A percentile compares a stretch with the other conserved stretches of the same genome.
Evolutionary conservation across 2,888 invertebrate genomes (phyloP).

Genomic region (Lagria hirta): DNA sequence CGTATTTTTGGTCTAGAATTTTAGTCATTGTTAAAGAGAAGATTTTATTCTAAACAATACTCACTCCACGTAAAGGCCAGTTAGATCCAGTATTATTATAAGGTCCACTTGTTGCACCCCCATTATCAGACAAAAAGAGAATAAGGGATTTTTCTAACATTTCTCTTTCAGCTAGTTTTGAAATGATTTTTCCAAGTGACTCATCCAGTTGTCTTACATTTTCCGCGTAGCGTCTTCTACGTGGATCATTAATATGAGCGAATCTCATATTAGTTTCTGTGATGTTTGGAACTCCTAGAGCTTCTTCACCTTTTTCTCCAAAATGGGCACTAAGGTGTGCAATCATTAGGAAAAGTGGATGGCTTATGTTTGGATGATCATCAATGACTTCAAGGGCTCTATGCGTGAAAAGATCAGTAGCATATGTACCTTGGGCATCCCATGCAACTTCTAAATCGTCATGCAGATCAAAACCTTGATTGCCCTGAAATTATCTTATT

Average conservation of each 20-base stretch:
- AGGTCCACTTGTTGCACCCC: slow-evolving; percentile 72
- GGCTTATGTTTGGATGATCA: slow-evolving; percentile 57
- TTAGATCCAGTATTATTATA: slow-evolving; percentile 76
- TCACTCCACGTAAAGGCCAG: slow-evolving; percentile 77
- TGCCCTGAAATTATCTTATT: slow-evolving; percentile 18
- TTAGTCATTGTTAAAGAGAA: no score
- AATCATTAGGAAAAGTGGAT: slow-evolving; percentile 76
- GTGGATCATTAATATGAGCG: slow-evolving; percentile 64
- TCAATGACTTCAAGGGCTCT: slow-evolving; percentile 66
- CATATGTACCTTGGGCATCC: slow-evolving; percentile 59
- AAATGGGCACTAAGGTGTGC: slow-evolving; percentile 69
- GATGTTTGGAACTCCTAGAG: slow-evolving; percentile 68
- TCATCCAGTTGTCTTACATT: no score
- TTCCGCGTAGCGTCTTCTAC: slow-evolving; percentile 69
- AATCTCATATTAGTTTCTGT: slow-evolving; percentile 64
- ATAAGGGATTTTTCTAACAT: slow-evolving; percentile 82
- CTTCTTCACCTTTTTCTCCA: slow-evolving; percentile 59
- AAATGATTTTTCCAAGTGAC: slow-evolving; percentile 76
- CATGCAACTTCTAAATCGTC: slow-evolving; percentile 54
- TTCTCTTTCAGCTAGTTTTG: slow-evolving; percentile 64
- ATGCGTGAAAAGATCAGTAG: slow-evolving; percentile 69
- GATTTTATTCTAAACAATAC: no score
- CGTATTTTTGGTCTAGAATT: slow-evolving; percentile 66
- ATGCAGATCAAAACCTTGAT: slow-evolving; percentile 55
- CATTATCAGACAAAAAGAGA: slow-evolving; percentile 86